Evolutionary conservation across 1,140 invertebrate genomes (phyloP), one percentile per base, ranked within the genome.

Genomic region (Ylistrum balloti): DNA sequence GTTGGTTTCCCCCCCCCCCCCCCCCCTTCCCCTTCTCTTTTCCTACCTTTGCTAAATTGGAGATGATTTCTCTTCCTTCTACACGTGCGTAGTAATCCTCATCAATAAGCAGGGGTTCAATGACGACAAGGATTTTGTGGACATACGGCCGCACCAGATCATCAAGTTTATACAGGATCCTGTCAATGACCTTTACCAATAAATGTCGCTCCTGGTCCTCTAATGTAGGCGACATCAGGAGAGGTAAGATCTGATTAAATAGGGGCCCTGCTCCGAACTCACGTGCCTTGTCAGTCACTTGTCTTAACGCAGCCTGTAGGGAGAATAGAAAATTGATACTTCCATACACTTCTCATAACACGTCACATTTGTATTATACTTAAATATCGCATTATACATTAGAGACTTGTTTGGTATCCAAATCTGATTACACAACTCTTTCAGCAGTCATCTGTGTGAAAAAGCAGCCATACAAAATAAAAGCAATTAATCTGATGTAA

Each of bases 61-160:
- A 99, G 94, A 99, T 99, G 92, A 99, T 99, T 96, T 99, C 99
- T 96, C 99, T 97, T 88, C 99, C 99, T 97, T 99, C 99, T 9
- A 99, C 99, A 95, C 99, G 98, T 74, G 99, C 99, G 96, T 99
- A 99, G 96, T 99, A 99, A 97, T 99, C 99, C 97, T 99, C 99
- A 96, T 99, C 99, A 96, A 99, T 99, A 9, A 99, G 96, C 41
- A 99, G 96, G 0, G 99, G 99, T 97, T 99, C 99, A 96, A 99
- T 99, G 0, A 99, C 99, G 0, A 99, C 99, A 35, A 99, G 97
- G 95, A 99, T 99, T 97, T 99, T 99, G 96, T 99, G 99, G 1
- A 99, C 99, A 95, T 99, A 99, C 0, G 99, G 99, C 89, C 99
- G 97, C 15, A 99, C 99, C 87, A 99, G 97, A 96, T 99, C 99